These are phyloP conservation scores for Cerastis leucographa DNA, from an alignment of 2,888 invertebrate genomes.

Conservation along the genomic window DNA sequence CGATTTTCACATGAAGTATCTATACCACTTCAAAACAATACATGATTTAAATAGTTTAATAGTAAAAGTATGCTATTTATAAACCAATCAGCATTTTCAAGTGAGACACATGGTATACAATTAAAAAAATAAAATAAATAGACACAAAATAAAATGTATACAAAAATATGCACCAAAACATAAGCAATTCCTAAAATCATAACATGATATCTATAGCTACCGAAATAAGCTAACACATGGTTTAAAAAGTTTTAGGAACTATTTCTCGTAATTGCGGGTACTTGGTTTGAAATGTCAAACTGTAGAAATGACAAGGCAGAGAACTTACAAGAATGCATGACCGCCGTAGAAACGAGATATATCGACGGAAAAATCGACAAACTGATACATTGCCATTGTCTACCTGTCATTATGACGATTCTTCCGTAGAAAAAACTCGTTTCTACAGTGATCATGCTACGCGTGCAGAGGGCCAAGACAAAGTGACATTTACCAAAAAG, in stretches of 20 bases:
- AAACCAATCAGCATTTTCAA: conserved; percentile 45
- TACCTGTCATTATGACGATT: too few relatives aligned
- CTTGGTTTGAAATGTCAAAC: conserved; percentile 34
- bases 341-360: too few relatives aligned
- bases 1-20: too few relatives aligned
- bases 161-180: conserved; percentile 67
- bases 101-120: conserved; percentile 50
- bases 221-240: conserved; percentile 62
- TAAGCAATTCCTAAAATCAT: conserved; percentile 58
- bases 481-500: neutral
- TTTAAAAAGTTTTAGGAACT: conserved; percentile 67
- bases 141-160: conserved; percentile 66
- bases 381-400: too few relatives aligned
- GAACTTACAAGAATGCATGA: neutral
- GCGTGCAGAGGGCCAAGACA: neutral
- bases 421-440: too few relatives aligned
- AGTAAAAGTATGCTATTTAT: conserved; percentile 1
- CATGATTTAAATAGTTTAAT: neutral
- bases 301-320: conserved; percentile 7
- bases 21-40: neutral
- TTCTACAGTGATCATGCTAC: too few relatives aligned
- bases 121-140: conserved; percentile 69
- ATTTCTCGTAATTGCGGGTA: conserved; percentile 54
- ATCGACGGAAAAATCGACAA: too few relatives aligned
- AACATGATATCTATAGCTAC: conserved; percentile 64